Evolutionary conservation across 2,113 vertebrate species (phyloP).

Genomic region (Cairina moschata): DNA sequence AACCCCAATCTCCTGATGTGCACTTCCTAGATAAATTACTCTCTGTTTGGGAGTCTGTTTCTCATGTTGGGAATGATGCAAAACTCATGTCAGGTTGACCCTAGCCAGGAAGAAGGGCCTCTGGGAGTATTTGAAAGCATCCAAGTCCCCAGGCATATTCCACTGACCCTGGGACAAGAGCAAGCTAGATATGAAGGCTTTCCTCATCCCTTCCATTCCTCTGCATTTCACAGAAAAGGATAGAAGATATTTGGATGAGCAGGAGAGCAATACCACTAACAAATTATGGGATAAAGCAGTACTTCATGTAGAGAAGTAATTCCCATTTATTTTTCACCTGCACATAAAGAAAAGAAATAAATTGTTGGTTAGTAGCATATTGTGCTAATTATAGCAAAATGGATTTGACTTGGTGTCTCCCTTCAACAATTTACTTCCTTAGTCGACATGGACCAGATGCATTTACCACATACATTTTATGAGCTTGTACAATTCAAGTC

Average conservation of each 20-base stretch:
- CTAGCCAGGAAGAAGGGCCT: rapidly evolving
- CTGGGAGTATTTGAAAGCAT: neutral
- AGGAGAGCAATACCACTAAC: neutral
- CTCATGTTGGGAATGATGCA: neutral
- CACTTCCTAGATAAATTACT: neutral
- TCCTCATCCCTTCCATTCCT: neutral
- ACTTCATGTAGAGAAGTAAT: neutral
- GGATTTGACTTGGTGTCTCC: neutral
- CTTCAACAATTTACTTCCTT: neutral
- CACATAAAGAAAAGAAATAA: neutral
- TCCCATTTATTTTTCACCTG: neutral
- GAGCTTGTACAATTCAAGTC: neutral
- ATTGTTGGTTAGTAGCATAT: neutral
- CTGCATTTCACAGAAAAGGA: neutral
- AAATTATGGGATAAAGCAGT: neutral
- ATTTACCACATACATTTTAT: neutral
- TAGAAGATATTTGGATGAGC: neutral
- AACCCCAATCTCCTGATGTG: neutral
- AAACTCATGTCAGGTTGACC: neutral
- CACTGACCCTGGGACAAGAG: neutral
- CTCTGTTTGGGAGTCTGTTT: neutral
- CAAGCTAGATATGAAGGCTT: neutral
- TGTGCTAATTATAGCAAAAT: neutral
- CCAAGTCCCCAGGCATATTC: neutral
- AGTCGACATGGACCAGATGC: neutral